A percentile compares a stretch with the other conserved stretches of the same genome.
These are phyloP conservation scores for Acanthosoma haemorrhoidale DNA, from an alignment of 2,888 invertebrate genomes.

Conservation along the genomic window DNA sequence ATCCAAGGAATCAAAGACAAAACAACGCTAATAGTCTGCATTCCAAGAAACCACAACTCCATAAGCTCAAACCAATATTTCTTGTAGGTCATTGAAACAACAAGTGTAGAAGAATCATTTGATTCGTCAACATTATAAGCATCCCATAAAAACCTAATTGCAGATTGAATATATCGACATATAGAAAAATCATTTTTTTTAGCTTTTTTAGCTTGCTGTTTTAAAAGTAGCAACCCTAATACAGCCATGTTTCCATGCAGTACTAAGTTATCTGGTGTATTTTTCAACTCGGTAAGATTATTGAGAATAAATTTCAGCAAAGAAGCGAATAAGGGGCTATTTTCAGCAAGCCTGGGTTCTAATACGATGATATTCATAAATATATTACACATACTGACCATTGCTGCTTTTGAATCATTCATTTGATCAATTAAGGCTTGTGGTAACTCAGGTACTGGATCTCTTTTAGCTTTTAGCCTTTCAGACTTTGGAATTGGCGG, in stretches of 20 bases:
- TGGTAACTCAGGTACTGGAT: slow-evolving; percentile 70
- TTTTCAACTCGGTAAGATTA: slow-evolving; percentile 76
- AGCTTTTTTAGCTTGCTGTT: slow-evolving; percentile 74
- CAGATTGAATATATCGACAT: slow-evolving; percentile 81
- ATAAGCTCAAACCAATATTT: slow-evolving; percentile 84
- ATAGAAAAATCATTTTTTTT: slow-evolving; percentile 86
- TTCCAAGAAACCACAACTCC: slow-evolving; percentile 88
- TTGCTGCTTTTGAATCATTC: slow-evolving; percentile 76
- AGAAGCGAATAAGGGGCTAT: slow-evolving; percentile 68
- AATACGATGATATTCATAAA: slow-evolving; percentile 88
- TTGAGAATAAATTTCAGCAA: slow-evolving; percentile 80
- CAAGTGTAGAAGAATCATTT: slow-evolving; percentile 72
- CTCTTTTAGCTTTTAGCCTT: slow-evolving; percentile 65
- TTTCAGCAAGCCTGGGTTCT: slow-evolving; percentile 76
- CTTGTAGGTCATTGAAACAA: slow-evolving; percentile 79
- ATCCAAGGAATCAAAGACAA: slow-evolving; percentile 80
- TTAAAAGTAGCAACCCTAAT: slow-evolving; percentile 72
- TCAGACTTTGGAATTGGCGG: slow-evolving; percentile 77
- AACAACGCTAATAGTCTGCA: slow-evolving; percentile 85
- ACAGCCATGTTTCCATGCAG: slow-evolving; percentile 80
- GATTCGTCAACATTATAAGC: slow-evolving; percentile 86
- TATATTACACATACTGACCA: slow-evolving; percentile 84
- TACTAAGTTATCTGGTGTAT: slow-evolving; percentile 75
- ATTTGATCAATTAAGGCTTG: slow-evolving; percentile 71
- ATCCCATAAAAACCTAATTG: slow-evolving; percentile 87